Base-by-base conservation (phyloP, 2,797 vertebrate genomes). In the Selene dorsalis region DNA sequence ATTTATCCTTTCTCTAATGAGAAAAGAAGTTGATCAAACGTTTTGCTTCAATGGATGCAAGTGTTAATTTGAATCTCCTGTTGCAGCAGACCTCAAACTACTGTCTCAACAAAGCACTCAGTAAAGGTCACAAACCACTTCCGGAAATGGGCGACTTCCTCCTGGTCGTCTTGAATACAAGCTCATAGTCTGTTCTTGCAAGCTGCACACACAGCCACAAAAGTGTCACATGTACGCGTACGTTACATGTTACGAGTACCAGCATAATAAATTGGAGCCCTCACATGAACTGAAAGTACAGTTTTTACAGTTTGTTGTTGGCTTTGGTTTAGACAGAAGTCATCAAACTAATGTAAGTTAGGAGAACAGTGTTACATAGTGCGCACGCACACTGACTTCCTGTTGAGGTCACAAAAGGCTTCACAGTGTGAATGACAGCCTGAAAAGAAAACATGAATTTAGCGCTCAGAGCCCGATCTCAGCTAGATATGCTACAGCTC, bases 61-160 rank as follows among this genome's bases (percentile, higher is more conserved):
- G 45, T 30, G 17, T 61, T n/a, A 3, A 18, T 55, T 56, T 32
- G 20, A 75, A 53, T 63, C 69, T 3, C 43, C 62, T 73, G 71
- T 57, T 73, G 83, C 67, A 74, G 77, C 73, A 56, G 6, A 65
- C 53, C 59, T 83, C 9, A 75, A 84, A 86, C 83, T 73, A 86
- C 59, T 56, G 26, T 85, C 88, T 92, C 67, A 76, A 77, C 87
- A 87, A 77, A 83, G 81, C 78, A 61, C 83, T 91, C 73, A 68
- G 76, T 84, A 91, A 94, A 95, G 93, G 94, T 95, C 94, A 94
- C 93, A 91, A 93, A 91, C 92, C 86, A 93, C 90, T 94, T 95
- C 93, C 92, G 93, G 89, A 95, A 93, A 93, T 87, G 85, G 79
- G 87, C 83, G 75, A 93, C 93, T 95, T 95, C 95, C 94, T 94